Evolutionary conservation across 2,113 vertebrate species (phyloP).

Genomic region (Nanorana parkeri): DNA sequence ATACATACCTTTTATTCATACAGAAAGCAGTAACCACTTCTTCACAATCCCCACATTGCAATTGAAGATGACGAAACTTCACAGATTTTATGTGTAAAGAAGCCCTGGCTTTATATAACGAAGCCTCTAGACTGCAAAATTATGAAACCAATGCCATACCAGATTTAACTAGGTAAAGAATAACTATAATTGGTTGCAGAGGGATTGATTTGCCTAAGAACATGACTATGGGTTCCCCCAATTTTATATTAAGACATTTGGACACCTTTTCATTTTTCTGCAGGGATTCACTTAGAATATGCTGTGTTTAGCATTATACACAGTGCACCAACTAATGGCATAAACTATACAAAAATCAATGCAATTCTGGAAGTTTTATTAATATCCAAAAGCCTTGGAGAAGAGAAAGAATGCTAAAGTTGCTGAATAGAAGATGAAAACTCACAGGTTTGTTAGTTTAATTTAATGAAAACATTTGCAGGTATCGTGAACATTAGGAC

Average conservation of each 20-base stretch:
- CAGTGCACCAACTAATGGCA: neutral
- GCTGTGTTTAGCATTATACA: neutral
- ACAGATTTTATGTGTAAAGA: neutral
- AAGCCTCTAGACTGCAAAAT: neutral
- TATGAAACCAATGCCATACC: neutral
- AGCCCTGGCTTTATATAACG: neutral
- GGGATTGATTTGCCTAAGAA: slow-evolving; percentile 5
- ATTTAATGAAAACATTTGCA: too few relatives aligned
- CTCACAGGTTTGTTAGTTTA: too few relatives aligned
- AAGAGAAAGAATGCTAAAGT: neutral
- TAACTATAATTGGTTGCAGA: slow-evolving; percentile 26
- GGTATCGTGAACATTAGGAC: too few relatives aligned
- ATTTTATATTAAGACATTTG: neutral
- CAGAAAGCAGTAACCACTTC: too few relatives aligned
- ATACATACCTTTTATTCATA: too few relatives aligned
- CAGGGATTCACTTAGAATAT: neutral
- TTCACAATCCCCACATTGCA: neutral
- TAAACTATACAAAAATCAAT: neutral
- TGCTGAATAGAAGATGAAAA: too few relatives aligned
- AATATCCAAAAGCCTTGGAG: neutral
- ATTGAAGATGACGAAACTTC: neutral
- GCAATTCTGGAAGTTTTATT: neutral
- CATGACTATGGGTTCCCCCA: neutral
- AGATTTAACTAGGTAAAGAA: neutral
- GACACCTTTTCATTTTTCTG: neutral